A percentile compares a stretch with the other conserved stretches of the same genome.
Evolutionary conservation across 2,888 invertebrate genomes (phyloP).

Genomic region (Adineta ricciae): DNA sequence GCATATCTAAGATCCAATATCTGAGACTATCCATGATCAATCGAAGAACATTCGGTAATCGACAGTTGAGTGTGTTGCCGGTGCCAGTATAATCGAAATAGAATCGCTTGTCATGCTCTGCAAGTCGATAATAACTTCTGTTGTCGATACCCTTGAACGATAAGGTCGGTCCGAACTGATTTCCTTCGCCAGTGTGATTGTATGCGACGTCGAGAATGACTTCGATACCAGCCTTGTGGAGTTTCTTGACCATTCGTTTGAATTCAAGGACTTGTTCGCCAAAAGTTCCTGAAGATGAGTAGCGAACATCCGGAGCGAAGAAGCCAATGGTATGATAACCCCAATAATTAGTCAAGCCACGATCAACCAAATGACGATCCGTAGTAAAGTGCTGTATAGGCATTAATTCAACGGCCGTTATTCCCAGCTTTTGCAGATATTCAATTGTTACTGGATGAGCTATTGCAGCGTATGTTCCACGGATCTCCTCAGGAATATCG

Average conservation of each 20-base stretch:
- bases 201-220: not conserved
- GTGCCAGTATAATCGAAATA: not conserved
- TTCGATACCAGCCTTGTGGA: not conserved
- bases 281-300: not conserved
- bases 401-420: not conserved
- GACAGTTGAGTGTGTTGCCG: not conserved
- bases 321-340: not conserved
- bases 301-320: not conserved
- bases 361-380: not conserved
- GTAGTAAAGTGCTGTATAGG: not conserved
- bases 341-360: not conserved
- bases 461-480: not conserved
- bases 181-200: not conserved
- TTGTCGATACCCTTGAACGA: not conserved
- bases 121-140: not conserved
- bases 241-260: not conserved
- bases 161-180: not conserved
- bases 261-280: not conserved
- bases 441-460: not conserved
- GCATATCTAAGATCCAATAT: conserved; percentile 2
- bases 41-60: not conserved
- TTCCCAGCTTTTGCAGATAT: not conserved
- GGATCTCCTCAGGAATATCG: not conserved
- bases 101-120: not conserved
- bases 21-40: not conserved